These are phyloP conservation scores for Amniataba percoides DNA, from an alignment of 2,797 vertebrate genomes.

Conservation along the genomic window DNA sequence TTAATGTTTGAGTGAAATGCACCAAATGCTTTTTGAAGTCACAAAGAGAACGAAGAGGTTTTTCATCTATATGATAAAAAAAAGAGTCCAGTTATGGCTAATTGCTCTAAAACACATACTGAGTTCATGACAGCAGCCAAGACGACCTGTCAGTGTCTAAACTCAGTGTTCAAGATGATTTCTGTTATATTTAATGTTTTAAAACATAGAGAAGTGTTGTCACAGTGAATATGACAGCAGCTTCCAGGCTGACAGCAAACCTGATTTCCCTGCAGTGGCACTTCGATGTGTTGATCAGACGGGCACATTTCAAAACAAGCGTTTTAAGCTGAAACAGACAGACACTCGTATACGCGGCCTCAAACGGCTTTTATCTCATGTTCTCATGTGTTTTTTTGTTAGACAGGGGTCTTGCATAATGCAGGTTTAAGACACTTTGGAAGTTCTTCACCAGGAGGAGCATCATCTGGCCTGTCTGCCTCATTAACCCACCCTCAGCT, in stretches of 20 bases:
- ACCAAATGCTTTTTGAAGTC: not conserved
- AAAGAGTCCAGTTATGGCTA: not conserved
- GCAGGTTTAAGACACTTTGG: conserved; percentile 65
- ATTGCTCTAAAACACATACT: not conserved
- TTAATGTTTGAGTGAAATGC: not conserved
- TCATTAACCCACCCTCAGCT: conserved; percentile 75
- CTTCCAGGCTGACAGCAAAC: not conserved
- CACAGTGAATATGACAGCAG: not conserved
- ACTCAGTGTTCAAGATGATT: not conserved
- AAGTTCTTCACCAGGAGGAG: conserved; percentile 71
- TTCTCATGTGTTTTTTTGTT: conserved; percentile 11
- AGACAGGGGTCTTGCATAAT: conserved; percentile 37
- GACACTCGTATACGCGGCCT: not conserved
- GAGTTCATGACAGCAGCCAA: too few relatives aligned
- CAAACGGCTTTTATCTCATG: conserved; percentile 1
- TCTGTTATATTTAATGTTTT: not conserved
- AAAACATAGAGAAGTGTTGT: not conserved
- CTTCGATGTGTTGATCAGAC: not conserved
- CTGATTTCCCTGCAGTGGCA: not conserved
- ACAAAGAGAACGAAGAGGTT: not conserved
- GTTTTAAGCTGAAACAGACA: not conserved
- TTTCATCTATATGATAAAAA: not conserved
- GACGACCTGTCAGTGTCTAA: too few relatives aligned
- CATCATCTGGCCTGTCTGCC: conserved; percentile 79
- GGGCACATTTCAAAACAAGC: not conserved